phyloP scores from a whole-genome alignment of 2,888 invertebrate genomes.

The Athalia rosae region DNA sequence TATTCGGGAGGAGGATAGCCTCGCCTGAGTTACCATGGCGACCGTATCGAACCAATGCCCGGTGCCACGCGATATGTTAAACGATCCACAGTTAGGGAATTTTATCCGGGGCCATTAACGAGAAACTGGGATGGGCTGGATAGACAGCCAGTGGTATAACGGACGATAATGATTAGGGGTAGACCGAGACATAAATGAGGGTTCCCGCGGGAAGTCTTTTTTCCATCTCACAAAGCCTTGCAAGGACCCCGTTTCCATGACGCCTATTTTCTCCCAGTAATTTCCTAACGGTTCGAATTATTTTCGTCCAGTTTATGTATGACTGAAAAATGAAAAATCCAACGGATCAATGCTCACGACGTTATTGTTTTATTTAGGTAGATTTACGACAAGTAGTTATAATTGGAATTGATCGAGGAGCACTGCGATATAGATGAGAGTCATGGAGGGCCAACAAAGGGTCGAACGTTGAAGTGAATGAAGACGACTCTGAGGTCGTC shows the following conservation, averaged over 20 bases:
- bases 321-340: too few relatives aligned
- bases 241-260: background rate
- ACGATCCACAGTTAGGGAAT: slow-evolving; percentile 67
- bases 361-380: slow-evolving; percentile 1
- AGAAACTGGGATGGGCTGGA: slow-evolving; percentile 50
- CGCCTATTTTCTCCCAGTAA: background rate
- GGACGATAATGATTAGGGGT: slow-evolving; percentile 20
- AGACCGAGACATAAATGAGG: slow-evolving; percentile 8
- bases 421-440: background rate
- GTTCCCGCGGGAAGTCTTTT: background rate
- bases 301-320: too few relatives aligned
- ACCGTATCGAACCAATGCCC: slow-evolving; percentile 68
- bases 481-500: slow-evolving; percentile 39
- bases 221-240: background rate
- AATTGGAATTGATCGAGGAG: slow-evolving; percentile 26
- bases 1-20: slow-evolving; percentile 45
- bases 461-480: slow-evolving; percentile 13
- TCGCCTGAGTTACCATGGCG: slow-evolving; percentile 65
- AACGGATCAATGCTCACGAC: too few relatives aligned
- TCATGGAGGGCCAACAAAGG: slow-evolving; percentile 28
- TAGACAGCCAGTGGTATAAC: slow-evolving; percentile 3
- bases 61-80: slow-evolving; percentile 64
- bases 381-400: slow-evolving; percentile 7
- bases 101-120: slow-evolving; percentile 62
- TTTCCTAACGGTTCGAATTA: too few relatives aligned